phyloP scores from a whole-genome alignment of 2,888 invertebrate species.

The Seira sanloemensis region DNA sequence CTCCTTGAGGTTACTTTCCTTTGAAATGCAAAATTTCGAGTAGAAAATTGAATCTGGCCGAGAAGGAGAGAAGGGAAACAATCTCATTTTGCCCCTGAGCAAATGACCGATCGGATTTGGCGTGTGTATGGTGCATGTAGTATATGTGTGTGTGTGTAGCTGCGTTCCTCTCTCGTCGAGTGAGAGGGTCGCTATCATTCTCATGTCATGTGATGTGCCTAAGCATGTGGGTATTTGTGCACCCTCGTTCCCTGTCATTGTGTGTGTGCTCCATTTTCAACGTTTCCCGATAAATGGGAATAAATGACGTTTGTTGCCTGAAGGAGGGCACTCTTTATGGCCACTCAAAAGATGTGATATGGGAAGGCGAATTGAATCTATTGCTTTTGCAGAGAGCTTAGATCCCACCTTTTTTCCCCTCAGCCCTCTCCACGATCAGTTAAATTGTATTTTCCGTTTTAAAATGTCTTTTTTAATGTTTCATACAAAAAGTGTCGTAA shows the following conservation, averaged over 20 bases:
- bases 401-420: neutral
- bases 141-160: too few relatives aligned
- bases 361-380: neutral
- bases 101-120: neutral
- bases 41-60: neutral
- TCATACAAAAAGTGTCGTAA: neutral
- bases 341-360: constrained; percentile 8
- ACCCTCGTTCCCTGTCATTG: neutral
- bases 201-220: too few relatives aligned
- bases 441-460: constrained; percentile 9
- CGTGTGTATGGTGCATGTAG: neutral
- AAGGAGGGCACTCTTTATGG: neutral
- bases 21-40: neutral
- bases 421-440: neutral
- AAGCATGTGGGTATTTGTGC: too few relatives aligned
- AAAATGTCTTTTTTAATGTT: neutral
- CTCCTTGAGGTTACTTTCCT: neutral
- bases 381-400: neutral
- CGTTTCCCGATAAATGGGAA: neutral
- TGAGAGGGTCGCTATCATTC: too few relatives aligned
- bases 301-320: constrained; percentile 8
- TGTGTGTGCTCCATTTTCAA: too few relatives aligned
- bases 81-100: neutral
- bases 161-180: too few relatives aligned
- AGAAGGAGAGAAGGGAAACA: neutral